Percentiles rank a stretch among this genome's conserved stretches.
Evolutionary conservation across 2,888 invertebrate genomes (phyloP).

Genomic region (Blera fallax): DNA sequence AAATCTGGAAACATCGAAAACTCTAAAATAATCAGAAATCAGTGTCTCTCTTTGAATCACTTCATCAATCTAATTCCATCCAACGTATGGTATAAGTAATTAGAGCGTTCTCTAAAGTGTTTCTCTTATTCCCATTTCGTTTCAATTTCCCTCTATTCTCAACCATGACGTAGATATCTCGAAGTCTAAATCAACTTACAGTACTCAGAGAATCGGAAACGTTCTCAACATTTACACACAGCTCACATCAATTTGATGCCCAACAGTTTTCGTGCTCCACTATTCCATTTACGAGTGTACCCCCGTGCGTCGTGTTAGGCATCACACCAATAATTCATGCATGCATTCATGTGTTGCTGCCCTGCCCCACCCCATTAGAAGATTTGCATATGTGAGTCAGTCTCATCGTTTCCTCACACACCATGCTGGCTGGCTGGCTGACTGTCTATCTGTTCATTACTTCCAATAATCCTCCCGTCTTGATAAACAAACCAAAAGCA

Average conservation of each 20-base stretch:
- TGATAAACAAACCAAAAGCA: neutral
- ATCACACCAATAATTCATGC: slow-evolving; percentile 9
- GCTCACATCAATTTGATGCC: slow-evolving; percentile 47
- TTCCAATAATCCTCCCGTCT: slow-evolving; percentile 21
- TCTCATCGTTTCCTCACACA: slow-evolving; percentile 27
- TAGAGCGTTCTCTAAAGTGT: slow-evolving; percentile 25
- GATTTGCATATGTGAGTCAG: slow-evolving; percentile 25
- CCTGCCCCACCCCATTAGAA: neutral
- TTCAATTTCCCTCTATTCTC: neutral
- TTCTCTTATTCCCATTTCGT: slow-evolving; percentile 8
- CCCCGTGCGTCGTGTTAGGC: neutral
- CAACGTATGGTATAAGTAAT: slow-evolving; percentile 9
- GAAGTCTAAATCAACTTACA: slow-evolving; percentile 1
- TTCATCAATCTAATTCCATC: neutral
- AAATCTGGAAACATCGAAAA: no score
- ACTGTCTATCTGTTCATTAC: neutral
- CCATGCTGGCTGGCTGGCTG: no score
- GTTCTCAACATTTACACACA: slow-evolving; percentile 9
- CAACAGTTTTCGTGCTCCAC: slow-evolving; percentile 33
- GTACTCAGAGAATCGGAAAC: neutral
- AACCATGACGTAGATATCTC: slow-evolving; percentile 13
- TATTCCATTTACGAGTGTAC: slow-evolving; percentile 4
- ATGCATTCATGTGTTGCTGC: neutral
- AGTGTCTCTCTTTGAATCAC: neutral
- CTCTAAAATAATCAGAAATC: neutral